Percentiles rank a stretch among this genome's conserved stretches.
These are phyloP conservation scores for Onchidella celtica DNA, from an alignment of 2,888 invertebrate genomes.

Conservation along the genomic window DNA sequence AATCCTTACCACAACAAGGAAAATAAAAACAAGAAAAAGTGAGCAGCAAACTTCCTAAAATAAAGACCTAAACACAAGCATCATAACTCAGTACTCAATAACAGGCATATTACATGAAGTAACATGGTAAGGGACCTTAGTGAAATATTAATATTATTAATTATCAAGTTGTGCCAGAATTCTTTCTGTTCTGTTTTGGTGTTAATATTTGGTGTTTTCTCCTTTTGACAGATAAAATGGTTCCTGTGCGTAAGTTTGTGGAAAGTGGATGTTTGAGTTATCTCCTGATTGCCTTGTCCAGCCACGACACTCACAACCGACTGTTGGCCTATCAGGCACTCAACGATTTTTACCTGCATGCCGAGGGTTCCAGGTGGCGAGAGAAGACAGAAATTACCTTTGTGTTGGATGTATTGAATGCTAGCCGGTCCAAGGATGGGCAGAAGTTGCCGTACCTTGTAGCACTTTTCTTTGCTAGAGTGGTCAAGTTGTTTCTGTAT, in stretches of 20 bases:
- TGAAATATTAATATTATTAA: no score
- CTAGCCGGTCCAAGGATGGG: conserved; percentile 82
- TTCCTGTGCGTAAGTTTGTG: conserved; percentile 87
- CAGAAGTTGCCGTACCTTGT: conserved; percentile 84
- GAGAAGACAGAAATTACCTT: conserved; percentile 86
- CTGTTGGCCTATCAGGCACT: conserved; percentile 88
- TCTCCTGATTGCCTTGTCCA: conserved; percentile 87
- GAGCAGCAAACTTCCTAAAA: no score
- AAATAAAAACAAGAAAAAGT: no score
- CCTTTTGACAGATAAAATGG: conserved; percentile 83
- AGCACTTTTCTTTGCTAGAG: conserved; percentile 87
- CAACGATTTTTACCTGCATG: conserved; percentile 87
- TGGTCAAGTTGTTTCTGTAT: conserved; percentile 87
- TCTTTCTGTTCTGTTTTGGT: no score
- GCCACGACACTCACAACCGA: conserved; percentile 85
- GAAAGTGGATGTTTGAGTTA: conserved; percentile 87
- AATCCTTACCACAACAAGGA: no score
- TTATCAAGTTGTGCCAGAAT: background rate
- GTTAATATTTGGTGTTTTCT: no score
- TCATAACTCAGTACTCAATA: no score
- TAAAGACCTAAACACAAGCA: no score
- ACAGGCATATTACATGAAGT: no score
- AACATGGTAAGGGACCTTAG: no score
- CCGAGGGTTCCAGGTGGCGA: conserved; percentile 83
- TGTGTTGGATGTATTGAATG: conserved; percentile 86